Percentiles rank a stretch among this genome's conserved stretches.
Conservation (phyloP, 2,113 vertebrate genomes). For the Tetrax tetrax region DNA sequence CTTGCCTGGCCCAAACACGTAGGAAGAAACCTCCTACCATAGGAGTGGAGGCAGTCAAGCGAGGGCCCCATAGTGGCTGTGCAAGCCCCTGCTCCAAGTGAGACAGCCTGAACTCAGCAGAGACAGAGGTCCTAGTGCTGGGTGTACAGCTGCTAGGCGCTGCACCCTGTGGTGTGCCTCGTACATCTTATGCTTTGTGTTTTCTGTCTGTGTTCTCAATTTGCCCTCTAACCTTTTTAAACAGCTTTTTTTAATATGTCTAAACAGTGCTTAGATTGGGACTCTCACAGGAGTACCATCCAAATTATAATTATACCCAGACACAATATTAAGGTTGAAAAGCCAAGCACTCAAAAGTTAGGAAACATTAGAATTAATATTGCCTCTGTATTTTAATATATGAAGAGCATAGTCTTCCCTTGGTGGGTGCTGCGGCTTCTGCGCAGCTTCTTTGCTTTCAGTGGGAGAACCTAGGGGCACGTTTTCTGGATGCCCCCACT, state of each 20-base stretch:
- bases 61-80: not conserved
- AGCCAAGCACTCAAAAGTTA: not conserved
- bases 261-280: not conserved
- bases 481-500: not conserved
- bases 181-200: not conserved
- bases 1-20: not conserved
- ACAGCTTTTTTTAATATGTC: not conserved
- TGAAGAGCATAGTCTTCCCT: not conserved
- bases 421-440: not conserved
- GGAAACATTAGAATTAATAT: not conserved
- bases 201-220: not conserved
- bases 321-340: not conserved
- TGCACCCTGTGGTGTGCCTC: not conserved
- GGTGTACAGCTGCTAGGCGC: not conserved
- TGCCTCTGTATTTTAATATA: not conserved
- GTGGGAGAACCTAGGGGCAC: not conserved
- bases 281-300: not conserved
- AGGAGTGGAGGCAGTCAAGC: fast-evolving
- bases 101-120: not conserved
- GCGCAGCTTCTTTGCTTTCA: not conserved
- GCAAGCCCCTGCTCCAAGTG: not conserved
- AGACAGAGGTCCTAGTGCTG: not conserved
- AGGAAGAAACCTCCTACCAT: not conserved
- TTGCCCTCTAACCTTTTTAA: not conserved
- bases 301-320: not conserved